phyloP scores from a whole-genome alignment of 2,113 vertebrate genomes.

The Pionites leucogaster region DNA sequence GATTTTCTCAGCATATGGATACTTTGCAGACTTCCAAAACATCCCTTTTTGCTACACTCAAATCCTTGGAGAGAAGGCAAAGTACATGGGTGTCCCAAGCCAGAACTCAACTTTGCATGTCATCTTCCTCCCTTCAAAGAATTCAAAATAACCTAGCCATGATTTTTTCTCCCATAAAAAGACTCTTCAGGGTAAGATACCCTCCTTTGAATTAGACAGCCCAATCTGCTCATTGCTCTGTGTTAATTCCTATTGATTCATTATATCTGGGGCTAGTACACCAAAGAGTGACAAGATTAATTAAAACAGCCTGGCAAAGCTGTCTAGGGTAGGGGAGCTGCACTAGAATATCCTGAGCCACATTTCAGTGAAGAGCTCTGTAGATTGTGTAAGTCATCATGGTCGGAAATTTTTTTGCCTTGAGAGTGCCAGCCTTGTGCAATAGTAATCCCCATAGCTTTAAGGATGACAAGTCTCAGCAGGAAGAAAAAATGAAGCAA shows the following conservation, averaged over 20 bases:
- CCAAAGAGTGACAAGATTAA: not conserved
- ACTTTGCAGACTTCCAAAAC: not conserved
- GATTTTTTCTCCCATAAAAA: not conserved
- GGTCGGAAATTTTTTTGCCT: slow-evolving; percentile 2
- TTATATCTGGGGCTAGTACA: not conserved
- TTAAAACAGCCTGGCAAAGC: not conserved
- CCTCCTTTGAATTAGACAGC: not conserved
- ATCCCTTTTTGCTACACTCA: not conserved
- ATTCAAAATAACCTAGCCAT: not conserved
- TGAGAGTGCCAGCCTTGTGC: slow-evolving; percentile 14
- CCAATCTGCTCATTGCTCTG: not conserved
- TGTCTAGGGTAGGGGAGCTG: not conserved
- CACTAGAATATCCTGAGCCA: not conserved
- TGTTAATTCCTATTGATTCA: not conserved
- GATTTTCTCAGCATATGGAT: no score
- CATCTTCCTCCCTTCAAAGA: not conserved
- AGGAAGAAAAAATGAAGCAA: slow-evolving; percentile 25
- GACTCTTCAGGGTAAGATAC: not conserved
- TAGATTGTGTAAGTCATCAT: not conserved
- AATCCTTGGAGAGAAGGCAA: not conserved
- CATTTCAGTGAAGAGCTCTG: not conserved
- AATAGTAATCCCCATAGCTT: slow-evolving; percentile 14
- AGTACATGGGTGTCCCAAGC: not conserved
- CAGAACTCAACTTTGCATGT: not conserved
- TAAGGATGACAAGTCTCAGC: slow-evolving; percentile 28